phyloP scores from a whole-genome alignment of 1,140 invertebrate species.

The Drosophila sp. region DNA sequence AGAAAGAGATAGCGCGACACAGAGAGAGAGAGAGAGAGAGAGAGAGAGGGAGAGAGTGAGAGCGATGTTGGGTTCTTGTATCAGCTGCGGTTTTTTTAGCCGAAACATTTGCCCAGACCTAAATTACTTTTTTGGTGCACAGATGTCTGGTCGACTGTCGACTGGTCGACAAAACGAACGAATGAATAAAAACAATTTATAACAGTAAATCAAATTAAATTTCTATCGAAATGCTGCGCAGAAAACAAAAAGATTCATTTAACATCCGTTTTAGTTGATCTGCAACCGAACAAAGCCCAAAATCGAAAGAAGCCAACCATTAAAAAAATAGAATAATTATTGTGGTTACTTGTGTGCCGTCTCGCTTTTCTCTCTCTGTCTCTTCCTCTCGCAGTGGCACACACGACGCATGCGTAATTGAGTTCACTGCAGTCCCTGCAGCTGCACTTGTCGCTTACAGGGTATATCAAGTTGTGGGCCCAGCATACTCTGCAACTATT shows the following conservation, averaged over 20 bases:
- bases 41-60: background rate
- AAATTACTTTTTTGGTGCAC: slow-evolving; percentile 74
- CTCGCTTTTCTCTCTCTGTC: background rate
- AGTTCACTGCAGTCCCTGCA: background rate
- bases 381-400: background rate
- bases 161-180: slow-evolving; percentile 30
- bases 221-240: slow-evolving; percentile 77
- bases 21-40: background rate
- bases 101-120: slow-evolving; percentile 62
- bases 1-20: background rate
- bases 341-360: background rate
- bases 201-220: slow-evolving; percentile 82
- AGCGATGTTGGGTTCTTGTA: slow-evolving; percentile 7
- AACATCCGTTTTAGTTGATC: slow-evolving; percentile 13
- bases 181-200: slow-evolving; percentile 77
- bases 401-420: no score
- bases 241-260: slow-evolving; percentile 46
- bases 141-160: slow-evolving; percentile 46
- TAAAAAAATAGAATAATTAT: no score
- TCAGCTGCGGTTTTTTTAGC: slow-evolving; percentile 60
- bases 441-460: slow-evolving; percentile 3
- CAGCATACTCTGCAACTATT: slow-evolving; percentile 76
- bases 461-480: slow-evolving; percentile 21
- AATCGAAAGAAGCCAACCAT: background rate
- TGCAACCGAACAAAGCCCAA: slow-evolving; percentile 1